These are phyloP conservation scores for Seriola dumerili DNA, from an alignment of 2,113 vertebrate genomes.

Conservation along the genomic window DNA sequence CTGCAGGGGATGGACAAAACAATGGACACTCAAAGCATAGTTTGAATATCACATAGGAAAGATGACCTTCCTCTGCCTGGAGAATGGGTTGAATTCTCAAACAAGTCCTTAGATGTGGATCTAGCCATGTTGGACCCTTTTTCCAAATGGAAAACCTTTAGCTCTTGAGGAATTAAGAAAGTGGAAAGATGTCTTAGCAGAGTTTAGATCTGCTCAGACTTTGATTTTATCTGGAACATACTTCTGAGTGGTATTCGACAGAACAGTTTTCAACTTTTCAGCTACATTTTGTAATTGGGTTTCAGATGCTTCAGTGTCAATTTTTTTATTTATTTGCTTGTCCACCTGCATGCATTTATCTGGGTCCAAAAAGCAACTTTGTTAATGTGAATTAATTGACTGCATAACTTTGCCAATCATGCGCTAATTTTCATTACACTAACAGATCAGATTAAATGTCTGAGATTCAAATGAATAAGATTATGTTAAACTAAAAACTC, in stretches of 20 bases:
- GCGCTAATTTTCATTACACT: no score
- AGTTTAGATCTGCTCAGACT: background rate
- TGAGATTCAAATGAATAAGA: background rate
- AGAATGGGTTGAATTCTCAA: background rate
- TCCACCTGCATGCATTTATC: background rate
- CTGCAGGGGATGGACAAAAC: slow-evolving; percentile 6
- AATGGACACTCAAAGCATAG: background rate
- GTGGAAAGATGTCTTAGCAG: background rate
- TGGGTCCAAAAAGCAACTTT: background rate
- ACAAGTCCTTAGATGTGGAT: background rate
- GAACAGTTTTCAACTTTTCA: background rate
- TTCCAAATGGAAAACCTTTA: background rate
- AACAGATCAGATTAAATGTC: background rate
- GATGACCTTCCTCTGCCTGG: background rate
- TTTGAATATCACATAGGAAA: background rate
- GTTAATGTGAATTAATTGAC: background rate
- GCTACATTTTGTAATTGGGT: slow-evolving; percentile 6
- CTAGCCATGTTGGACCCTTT: slow-evolving; percentile 2
- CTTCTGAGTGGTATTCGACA: background rate
- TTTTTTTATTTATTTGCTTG: background rate
- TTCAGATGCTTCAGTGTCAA: background rate
- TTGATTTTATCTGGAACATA: background rate
- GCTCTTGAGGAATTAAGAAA: background rate
- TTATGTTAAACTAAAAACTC: no score
- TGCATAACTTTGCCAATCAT: background rate